Evolutionary conservation across 2,888 invertebrate genomes (phyloP), one percentile per base, ranked within the genome.

Genomic region (Cremastobaeus sp.): DNA sequence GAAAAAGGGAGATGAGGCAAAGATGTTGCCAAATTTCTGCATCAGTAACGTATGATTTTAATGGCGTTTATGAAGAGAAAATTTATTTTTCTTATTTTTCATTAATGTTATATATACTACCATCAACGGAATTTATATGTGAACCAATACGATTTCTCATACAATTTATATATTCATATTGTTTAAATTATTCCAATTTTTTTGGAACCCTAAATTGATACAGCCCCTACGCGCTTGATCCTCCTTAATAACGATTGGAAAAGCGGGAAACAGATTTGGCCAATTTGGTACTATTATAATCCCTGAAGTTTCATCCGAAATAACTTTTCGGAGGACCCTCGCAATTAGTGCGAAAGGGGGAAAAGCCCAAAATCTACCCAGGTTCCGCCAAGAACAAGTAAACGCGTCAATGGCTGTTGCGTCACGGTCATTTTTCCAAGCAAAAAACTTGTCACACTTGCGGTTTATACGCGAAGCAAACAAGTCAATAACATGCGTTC

Each of bases 291-390:
- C 41, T 8, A 55, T 15, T 15, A 45, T 11, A 12, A 18, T 55
- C n/a, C 66, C 54, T 4, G 15, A 9, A 9, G 65, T 57, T 12
- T 28, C 5, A 55, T 78, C 76, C n/a, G 47, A 15, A 9, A 57
- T 59, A 28, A 75, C 72, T 64, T 73, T 75, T 50, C 62, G 52
- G 2, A 50, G 8, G 6, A 11, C 6, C 8, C 14, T 50, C 6
- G 76, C 60, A 8, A 65, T 78, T 15, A 78, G 20, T 3, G 75
- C 50, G 28, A 79, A 78, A 0, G 73, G 74, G 3, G 79, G 77
- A 34, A 76, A 79, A 4, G 75, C 77, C 43, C 76, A 78, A 45
- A 77, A 78, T 30, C 9, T 48, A 3, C 12, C n/a, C 25, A 43
- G 32, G 6, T 3, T 25, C 25, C 18, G 12, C 65, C 71, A 71